Evolutionary conservation across 2,888 invertebrate species (phyloP).

Genomic region (Philaethria dido): DNA sequence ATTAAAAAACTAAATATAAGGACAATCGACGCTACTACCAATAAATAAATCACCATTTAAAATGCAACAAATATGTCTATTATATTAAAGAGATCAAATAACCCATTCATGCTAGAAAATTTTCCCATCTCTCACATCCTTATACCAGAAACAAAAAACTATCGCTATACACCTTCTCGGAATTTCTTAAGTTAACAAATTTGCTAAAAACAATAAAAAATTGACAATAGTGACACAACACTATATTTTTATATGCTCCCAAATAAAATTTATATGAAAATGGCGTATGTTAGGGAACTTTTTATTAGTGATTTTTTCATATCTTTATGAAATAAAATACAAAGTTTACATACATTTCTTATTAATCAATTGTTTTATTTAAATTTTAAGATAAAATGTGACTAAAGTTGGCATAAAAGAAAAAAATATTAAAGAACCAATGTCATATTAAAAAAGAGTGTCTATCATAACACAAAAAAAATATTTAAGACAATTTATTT

Average conservation of each 20-base stretch:
- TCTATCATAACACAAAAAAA: constrained; percentile 2
- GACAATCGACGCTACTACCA: background rate
- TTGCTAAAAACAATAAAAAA: constrained; percentile 1
- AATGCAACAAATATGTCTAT: constrained; percentile 13
- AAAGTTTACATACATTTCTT: background rate
- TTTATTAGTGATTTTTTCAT: no score
- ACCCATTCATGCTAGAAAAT: constrained; percentile 3
- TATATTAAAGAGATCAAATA: constrained; percentile 19
- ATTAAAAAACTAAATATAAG: background rate
- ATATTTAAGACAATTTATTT: background rate
- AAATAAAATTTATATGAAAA: no score
- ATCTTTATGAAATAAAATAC: background rate
- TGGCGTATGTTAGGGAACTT: no score
- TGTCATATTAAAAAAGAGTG: background rate
- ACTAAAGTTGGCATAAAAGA: background rate
- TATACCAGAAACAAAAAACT: constrained; percentile 1
- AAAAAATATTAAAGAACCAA: background rate
- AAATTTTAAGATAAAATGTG: background rate
- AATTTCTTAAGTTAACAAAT: constrained; percentile 4
- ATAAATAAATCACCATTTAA: constrained; percentile 15
- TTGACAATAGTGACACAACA: no score
- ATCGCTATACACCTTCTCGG: background rate
- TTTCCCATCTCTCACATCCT: background rate
- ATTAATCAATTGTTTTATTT: background rate
- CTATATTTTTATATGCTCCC: no score